These are phyloP conservation scores for Jaculus jaculus DNA, from an alignment of 2,113 vertebrate species.

Conservation along the genomic window DNA sequence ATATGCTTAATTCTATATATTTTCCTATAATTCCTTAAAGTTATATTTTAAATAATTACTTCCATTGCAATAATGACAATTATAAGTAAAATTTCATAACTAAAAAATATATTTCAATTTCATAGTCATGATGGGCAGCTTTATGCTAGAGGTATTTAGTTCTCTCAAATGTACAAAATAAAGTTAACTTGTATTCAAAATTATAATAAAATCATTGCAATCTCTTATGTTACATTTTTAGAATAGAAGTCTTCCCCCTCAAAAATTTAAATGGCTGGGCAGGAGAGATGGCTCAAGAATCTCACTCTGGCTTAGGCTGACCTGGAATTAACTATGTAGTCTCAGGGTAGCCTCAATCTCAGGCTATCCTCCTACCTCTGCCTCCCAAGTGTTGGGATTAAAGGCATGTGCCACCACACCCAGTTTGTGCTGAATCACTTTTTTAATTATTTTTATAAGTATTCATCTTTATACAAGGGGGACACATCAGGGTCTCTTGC, in stretches of 20 bases:
- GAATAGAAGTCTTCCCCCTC: not conserved
- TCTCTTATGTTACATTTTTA: not conserved
- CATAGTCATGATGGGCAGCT: not conserved
- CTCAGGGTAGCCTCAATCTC: too few relatives aligned
- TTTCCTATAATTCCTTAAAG: slow-evolving; percentile 36
- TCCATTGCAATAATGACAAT: not conserved
- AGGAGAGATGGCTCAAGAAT: too few relatives aligned
- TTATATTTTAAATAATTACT: slow-evolving; percentile 31
- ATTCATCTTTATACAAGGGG: too few relatives aligned
- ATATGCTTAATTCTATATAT: not conserved
- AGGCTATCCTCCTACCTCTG: too few relatives aligned
- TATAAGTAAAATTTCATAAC: not conserved
- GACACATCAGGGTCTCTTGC: too few relatives aligned
- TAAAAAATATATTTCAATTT: not conserved
- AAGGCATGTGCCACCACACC: too few relatives aligned
- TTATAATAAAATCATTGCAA: slow-evolving; percentile 7
- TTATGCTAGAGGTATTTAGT: not conserved
- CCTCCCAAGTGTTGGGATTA: too few relatives aligned
- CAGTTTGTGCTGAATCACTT: too few relatives aligned
- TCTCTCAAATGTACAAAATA: not conserved
- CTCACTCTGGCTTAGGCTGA: too few relatives aligned
- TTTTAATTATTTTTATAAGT: too few relatives aligned
- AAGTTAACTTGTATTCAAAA: not conserved
- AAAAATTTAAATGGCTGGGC: not conserved
- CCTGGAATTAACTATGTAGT: too few relatives aligned